These are phyloP conservation scores for Agrochola litura DNA, from an alignment of 2,888 invertebrate species.

Conservation along the genomic window DNA sequence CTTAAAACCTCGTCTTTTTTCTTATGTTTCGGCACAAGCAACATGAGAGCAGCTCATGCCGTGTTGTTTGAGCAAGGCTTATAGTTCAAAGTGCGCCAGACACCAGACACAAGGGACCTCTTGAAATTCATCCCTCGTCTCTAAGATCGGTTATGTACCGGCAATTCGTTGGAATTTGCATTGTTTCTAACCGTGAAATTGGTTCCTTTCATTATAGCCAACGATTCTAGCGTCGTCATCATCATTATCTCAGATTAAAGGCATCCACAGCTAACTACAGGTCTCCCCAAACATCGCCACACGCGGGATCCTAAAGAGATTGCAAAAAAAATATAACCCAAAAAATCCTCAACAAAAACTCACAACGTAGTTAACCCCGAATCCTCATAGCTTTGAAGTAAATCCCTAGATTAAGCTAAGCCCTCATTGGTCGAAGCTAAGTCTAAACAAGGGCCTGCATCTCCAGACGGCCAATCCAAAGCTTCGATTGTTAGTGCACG, in stretches of 20 bases:
- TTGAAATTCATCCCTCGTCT: background rate
- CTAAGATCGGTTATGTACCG: background rate
- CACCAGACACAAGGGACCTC: background rate
- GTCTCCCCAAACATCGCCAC: background rate
- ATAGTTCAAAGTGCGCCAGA: background rate
- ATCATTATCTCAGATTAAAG: background rate
- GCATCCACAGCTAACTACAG: background rate
- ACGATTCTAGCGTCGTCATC: background rate
- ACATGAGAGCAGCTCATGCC: background rate
- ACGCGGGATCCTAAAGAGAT: background rate
- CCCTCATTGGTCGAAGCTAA: constrained; percentile 45
- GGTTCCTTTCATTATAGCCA: background rate
- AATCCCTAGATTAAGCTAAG: constrained; percentile 48
- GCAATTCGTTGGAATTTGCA: background rate
- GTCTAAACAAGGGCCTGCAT: constrained; percentile 47
- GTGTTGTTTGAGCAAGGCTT: background rate
- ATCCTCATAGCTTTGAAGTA: constrained; percentile 29
- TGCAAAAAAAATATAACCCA: background rate
- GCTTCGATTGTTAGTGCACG: constrained; percentile 53
- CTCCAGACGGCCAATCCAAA: constrained; percentile 36
- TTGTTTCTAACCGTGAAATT: background rate
- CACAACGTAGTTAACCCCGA: constrained; percentile 23
- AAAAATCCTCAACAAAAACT: constrained; percentile 12
- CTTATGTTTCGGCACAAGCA: background rate
- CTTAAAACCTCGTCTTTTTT: background rate